Evolutionary conservation across 2,797 vertebrate species (phyloP).

Genomic region (Thaleichthys pacificus): DNA sequence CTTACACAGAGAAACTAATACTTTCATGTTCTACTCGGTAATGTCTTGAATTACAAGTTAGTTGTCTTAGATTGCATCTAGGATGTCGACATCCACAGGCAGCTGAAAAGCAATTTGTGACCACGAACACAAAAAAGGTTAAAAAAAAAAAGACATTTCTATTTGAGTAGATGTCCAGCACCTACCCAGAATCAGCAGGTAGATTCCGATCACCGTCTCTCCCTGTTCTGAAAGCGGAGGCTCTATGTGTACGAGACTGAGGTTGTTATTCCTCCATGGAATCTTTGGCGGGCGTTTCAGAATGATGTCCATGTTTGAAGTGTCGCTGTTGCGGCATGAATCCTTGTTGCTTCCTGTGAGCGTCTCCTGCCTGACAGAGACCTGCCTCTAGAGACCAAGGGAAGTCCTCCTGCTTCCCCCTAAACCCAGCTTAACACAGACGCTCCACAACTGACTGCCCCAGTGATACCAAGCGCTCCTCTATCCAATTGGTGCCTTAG

Average conservation of each 20-base stretch:
- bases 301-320: neutral
- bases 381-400: constrained; percentile 37
- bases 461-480: constrained; percentile 51
- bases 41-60: too few relatives aligned
- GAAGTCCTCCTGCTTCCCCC: constrained; percentile 54
- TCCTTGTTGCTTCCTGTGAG: constrained; percentile 41
- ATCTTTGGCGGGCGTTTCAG: constrained; percentile 64
- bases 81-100: too few relatives aligned
- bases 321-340: constrained; percentile 57
- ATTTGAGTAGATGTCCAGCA: constrained; percentile 17
- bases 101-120: too few relatives aligned
- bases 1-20: too few relatives aligned
- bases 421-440: constrained; percentile 79
- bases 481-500: constrained; percentile 68
- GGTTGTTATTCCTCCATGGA: constrained; percentile 87
- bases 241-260: constrained; percentile 76
- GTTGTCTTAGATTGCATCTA: too few relatives aligned
- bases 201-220: constrained; percentile 83
- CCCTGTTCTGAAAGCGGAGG: constrained; percentile 80
- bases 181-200: constrained; percentile 81
- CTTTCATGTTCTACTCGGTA: too few relatives aligned
- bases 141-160: too few relatives aligned
- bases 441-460: constrained; percentile 51
- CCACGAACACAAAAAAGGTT: too few relatives aligned
- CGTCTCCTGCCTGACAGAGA: constrained; percentile 35